Evolutionary conservation across 2,888 invertebrate species (phyloP).

Genomic region (Rosalia funebris): DNA sequence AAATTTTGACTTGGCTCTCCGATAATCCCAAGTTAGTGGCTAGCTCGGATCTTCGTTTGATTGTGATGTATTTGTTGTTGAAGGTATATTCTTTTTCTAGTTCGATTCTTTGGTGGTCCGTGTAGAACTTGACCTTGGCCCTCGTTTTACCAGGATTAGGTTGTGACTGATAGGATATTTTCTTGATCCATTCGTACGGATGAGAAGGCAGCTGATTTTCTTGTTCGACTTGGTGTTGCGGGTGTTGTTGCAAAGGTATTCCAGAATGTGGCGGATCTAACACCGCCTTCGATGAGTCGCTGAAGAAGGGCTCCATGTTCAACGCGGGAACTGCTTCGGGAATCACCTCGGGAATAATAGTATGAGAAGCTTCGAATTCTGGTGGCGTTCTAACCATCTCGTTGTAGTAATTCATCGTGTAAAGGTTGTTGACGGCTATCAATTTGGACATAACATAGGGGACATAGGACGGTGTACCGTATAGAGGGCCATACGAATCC

Average conservation of each 20-base stretch:
- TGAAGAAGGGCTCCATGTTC: too few species aligned
- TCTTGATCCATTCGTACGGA: slow-evolving; percentile 92
- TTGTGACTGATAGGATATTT: slow-evolving; percentile 84
- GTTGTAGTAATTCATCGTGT: too few species aligned
- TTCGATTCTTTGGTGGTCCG: slow-evolving; percentile 91
- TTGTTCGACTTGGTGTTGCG: slow-evolving; percentile 59
- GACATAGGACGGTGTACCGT: too few species aligned
- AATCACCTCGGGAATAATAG: too few species aligned
- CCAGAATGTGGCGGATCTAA: too few species aligned
- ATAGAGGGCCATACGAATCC: too few species aligned
- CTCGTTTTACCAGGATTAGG: slow-evolving; percentile 96
- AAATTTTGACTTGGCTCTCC: slow-evolving; percentile 85
- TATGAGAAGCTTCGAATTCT: too few species aligned
- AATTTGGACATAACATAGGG: too few species aligned
- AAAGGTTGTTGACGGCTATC: too few species aligned
- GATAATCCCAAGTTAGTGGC: slow-evolving; percentile 87
- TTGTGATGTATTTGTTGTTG: slow-evolving; percentile 91
- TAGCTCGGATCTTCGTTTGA: slow-evolving; percentile 92
- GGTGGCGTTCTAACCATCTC: too few species aligned
- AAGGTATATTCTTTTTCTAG: slow-evolving; percentile 63
- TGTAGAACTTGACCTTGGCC: slow-evolving; percentile 99
- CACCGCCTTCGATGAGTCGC: too few species aligned
- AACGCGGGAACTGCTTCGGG: too few species aligned
- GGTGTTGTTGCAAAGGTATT: slow-evolving; percentile 66
- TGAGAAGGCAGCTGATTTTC: slow-evolving; percentile 67